Evolutionary conservation across 2,797 vertebrate species (phyloP).

Genomic region (Phrynocephalus vlangalii): DNA sequence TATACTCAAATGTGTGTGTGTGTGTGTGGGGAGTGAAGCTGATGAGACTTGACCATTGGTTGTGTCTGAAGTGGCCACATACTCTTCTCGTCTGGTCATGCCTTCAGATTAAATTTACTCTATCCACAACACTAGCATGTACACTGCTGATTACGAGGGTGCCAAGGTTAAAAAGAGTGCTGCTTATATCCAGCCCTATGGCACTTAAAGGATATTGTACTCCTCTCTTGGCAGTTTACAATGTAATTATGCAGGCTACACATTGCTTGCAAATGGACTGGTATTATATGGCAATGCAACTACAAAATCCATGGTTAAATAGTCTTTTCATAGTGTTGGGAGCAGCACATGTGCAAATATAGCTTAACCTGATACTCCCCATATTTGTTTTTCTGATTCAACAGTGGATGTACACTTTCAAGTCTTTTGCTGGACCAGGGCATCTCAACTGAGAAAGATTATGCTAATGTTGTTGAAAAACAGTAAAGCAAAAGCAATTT

Average conservation of each 20-base stretch:
- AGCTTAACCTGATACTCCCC: neutral
- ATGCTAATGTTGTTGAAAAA: conserved; percentile 6
- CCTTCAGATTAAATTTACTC: neutral
- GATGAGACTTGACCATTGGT: neutral
- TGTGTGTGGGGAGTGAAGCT: neutral
- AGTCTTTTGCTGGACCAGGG: neutral
- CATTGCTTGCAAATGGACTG: neutral
- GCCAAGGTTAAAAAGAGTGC: neutral
- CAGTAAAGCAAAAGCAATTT: conserved; percentile 19
- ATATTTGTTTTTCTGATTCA: neutral
- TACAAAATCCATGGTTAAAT: neutral
- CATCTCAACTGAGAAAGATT: neutral
- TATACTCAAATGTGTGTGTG: neutral
- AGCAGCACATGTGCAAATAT: neutral
- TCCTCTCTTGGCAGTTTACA: no score
- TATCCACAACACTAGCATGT: neutral
- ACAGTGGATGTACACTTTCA: neutral
- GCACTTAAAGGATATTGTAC: no score
- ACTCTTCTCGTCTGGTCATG: neutral
- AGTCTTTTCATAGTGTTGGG: neutral
- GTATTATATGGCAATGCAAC: neutral
- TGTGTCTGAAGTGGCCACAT: neutral
- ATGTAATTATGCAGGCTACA: no score
- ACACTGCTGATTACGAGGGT: neutral
- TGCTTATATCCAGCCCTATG: no score